Conservation (phyloP, 1,140 invertebrate species). For the Diploscapter pachys region DNA sequence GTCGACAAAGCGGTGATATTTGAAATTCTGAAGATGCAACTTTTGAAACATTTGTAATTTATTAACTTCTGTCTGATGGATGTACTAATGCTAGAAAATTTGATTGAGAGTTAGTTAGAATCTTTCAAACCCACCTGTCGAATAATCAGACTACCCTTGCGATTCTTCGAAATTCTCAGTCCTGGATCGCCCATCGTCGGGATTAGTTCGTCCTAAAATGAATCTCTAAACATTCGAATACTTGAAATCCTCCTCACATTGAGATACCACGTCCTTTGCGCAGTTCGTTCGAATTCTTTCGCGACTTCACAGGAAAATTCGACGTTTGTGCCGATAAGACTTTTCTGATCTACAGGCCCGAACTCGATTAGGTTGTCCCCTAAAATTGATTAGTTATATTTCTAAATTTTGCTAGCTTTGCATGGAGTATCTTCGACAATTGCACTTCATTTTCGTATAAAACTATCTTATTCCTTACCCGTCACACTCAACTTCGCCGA, state of each 20-base stretch:
- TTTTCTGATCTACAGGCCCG: constrained; percentile 53
- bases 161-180: constrained; percentile 44
- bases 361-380: constrained; percentile 46
- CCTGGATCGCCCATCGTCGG: constrained; percentile 38
- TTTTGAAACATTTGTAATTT: too few species aligned
- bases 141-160: constrained; percentile 50
- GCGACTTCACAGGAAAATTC: constrained; percentile 52
- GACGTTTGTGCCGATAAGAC: constrained; percentile 55
- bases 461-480: neutral
- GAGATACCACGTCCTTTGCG: constrained; percentile 38
- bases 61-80: too few species aligned
- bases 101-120: too few species aligned
- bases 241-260: constrained; percentile 43
- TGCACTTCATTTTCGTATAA: neutral
- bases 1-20: too few species aligned
- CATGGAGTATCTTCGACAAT: too few species aligned
- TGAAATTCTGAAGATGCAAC: too few species aligned
- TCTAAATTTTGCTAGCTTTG: too few species aligned
- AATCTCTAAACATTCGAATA: constrained; percentile 17
- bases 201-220: constrained; percentile 44
- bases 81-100: too few species aligned
- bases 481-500: constrained; percentile 59
- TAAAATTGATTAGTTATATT: constrained; percentile 16
- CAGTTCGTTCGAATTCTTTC: constrained; percentile 30
- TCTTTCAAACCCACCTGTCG: constrained; percentile 35